These are phyloP conservation scores for Drosophila histrio DNA, from an alignment of 2,888 invertebrate species.

Conservation along the genomic window DNA sequence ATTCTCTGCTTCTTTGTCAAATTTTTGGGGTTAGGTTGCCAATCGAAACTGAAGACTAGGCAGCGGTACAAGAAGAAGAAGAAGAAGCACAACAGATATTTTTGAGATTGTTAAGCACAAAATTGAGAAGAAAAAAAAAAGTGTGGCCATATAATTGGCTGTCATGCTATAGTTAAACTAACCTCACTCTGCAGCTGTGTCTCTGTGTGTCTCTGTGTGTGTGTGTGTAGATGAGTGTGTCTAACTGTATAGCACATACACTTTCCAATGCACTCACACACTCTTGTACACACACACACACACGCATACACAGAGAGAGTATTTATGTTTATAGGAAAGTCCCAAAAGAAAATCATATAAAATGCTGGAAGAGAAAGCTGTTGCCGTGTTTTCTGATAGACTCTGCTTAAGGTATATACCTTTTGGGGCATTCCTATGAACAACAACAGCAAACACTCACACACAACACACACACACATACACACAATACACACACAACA, in stretches of 20 bases:
- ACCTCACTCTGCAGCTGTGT: conserved; percentile 1
- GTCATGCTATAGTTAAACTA: conserved; percentile 1
- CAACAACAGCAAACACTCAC: background rate
- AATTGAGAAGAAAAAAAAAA: conserved; percentile 4
- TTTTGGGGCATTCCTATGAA: conserved; percentile 23
- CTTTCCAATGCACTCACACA: conserved; percentile 23
- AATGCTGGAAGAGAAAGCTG: background rate
- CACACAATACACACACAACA: background rate
- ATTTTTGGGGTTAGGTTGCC: conserved; percentile 59
- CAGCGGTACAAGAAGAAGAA: background rate
- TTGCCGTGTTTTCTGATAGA: conserved; percentile 6
- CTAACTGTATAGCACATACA: conserved; percentile 62
- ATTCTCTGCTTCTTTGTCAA: background rate
- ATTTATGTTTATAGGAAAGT: conserved; percentile 7
- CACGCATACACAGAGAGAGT: background rate
- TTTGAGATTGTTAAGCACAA: conserved; percentile 58
- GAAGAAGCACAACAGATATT: conserved; percentile 31
- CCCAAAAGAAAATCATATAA: background rate
- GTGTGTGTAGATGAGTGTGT: conserved; percentile 12
- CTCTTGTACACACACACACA: conserved; percentile 20
- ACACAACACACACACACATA: background rate
- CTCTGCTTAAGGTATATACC: background rate
- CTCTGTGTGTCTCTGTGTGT: conserved; percentile 28
- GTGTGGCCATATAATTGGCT: conserved; percentile 27
- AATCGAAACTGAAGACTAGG: conserved; percentile 45